Conservation (phyloP, 2,113 vertebrate genomes). For the Prietella phreatophila region DNA sequence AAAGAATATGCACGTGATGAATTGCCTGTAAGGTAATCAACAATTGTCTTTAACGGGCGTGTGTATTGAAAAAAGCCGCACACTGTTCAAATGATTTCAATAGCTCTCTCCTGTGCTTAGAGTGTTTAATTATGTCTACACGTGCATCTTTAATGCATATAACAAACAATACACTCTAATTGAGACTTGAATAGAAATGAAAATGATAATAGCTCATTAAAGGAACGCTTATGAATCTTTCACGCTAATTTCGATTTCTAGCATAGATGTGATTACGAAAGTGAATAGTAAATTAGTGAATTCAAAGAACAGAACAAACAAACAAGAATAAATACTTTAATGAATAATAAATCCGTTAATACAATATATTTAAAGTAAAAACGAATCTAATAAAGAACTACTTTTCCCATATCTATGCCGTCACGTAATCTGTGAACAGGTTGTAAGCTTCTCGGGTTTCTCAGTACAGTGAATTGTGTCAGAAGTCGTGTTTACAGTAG, state of each 20-base stretch:
- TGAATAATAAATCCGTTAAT: too few species aligned
- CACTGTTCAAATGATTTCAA: not conserved
- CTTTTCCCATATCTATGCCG: too few species aligned
- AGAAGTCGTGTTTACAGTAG: too few species aligned
- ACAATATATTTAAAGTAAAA: too few species aligned
- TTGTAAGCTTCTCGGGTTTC: too few species aligned
- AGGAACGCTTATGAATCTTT: not conserved
- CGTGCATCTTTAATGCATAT: not conserved
- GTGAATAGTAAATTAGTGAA: too few species aligned
- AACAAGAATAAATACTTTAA: too few species aligned
- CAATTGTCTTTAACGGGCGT: slow-evolving; percentile 3
- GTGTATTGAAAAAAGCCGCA: not conserved
- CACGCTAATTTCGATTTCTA: not conserved
- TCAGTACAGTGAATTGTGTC: too few species aligned
- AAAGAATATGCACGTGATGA: not conserved
- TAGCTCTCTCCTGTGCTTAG: not conserved
- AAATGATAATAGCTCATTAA: slow-evolving; percentile 12
- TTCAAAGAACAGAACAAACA: too few species aligned
- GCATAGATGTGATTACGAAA: not conserved
- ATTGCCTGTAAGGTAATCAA: slow-evolving; percentile 34
- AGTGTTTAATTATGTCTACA: slow-evolving; percentile 20
- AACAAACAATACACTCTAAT: slow-evolving; percentile 10
- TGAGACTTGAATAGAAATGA: not conserved
- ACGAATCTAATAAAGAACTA: too few species aligned
- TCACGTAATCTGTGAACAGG: too few species aligned